Base-by-base conservation (phyloP, 2,797 vertebrate genomes). In the Botia kubotai region DNA sequence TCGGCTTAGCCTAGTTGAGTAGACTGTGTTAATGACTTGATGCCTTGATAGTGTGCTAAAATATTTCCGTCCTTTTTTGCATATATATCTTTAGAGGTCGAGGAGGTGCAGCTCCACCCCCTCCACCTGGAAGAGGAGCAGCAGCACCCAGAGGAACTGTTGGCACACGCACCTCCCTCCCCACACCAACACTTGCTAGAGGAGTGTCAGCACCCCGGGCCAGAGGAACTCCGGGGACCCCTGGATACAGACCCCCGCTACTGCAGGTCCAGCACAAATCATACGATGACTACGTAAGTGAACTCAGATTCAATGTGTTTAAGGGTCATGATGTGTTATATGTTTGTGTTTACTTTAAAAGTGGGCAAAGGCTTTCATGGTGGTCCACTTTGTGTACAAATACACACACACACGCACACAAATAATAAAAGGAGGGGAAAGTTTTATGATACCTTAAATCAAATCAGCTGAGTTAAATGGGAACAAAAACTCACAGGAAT, bases 221-320 rank as follows among this genome's bases (percentile, higher is more conserved):
- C 85, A 90, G 97, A 80, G 96, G 95, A 0, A 84, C 93, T 17
- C 87, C 95, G 0, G 90, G 93, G 0, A 92, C 94, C 0, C 93
- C 94, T 0, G 96, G 95, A 13, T 98, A 97, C 93, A 92, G 98
- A 74, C 90, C 96, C 19, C 93, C 95, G 2, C 95, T 94, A 5
- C 93, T 96, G 62, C 94, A 95, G 63, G 89, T 94, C 65, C 92
- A 91, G 79, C 96, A 95, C 0, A 97, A 99, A 79, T 86, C 96
- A 63, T 99, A 98, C 1, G 97, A 99, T 10, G 97, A 98, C 90
- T 99, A 98, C 3, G 98, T 99, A 91, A 98, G 97, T 98, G 91
- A 68, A 81, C 87, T 85, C 87, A 80, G 77, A 76, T 87, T 87
- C 83, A 72, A 82, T 62, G 63, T 79, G 36, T 72, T 63, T 72